Conservation (phyloP, 2,888 invertebrate genomes). For the Pyralis farinalis region DNA sequence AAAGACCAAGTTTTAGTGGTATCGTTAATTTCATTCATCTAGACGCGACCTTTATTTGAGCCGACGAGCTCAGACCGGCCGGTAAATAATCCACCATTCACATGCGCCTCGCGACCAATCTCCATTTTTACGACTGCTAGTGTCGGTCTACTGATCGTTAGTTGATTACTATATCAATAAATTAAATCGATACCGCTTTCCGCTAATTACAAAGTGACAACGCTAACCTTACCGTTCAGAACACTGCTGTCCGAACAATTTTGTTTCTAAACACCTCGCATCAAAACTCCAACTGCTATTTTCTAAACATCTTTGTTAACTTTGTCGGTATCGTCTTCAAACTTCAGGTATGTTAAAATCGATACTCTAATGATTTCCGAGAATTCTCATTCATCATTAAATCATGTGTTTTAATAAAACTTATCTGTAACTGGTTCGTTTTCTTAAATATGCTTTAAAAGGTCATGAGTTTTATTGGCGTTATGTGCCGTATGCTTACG, state of each 20-base stretch:
- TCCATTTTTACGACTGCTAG: constrained; percentile 36
- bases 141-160: constrained; percentile 32
- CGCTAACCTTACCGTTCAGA: constrained; percentile 4
- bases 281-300: not conserved
- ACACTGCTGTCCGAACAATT: constrained; percentile 7
- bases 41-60: constrained; percentile 3
- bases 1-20: not conserved
- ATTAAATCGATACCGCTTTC: constrained; percentile 29
- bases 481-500: constrained; percentile 21
- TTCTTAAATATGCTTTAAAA: constrained; percentile 14
- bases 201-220: constrained; percentile 25
- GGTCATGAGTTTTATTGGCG: constrained; percentile 24
- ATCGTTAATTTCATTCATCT: constrained; percentile 7
- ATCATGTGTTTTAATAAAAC: constrained; percentile 19
- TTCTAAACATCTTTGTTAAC: not conserved
- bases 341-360: constrained; percentile 16
- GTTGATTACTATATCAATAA: constrained; percentile 33
- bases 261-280: constrained; percentile 7
- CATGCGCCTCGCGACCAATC: constrained; percentile 30
- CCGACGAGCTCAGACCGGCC: constrained; percentile 3
- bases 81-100: constrained; percentile 32
- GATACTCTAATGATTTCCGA: constrained; percentile 23
- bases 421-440: constrained; percentile 22
- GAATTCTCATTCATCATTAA: constrained; percentile 22
- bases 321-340: constrained; percentile 9